Base-by-base conservation (phyloP, 2,888 invertebrate genomes). In the Apamea anceps region DNA sequence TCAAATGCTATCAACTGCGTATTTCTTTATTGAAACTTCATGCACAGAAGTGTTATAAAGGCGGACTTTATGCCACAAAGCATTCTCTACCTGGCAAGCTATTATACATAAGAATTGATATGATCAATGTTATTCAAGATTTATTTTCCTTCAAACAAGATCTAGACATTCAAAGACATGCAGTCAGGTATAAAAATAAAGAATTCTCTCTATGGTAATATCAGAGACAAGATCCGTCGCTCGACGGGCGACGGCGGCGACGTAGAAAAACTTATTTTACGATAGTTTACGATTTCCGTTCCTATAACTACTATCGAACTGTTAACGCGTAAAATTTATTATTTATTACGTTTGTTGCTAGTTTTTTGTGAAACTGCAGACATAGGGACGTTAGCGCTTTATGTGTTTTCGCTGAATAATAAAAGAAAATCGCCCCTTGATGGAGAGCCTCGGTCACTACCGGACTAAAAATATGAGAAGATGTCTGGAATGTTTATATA, bases 281-380 rank as follows among this genome's bases (percentile, higher is more conserved):
- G 95, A 96, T 96, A 95, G 95, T 96, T 96, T 96, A 96, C 96
- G 96, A 96, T 96, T 96, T 97, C 96, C 96, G 94, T 94, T 95
- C 86, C 85, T 90, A 91, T 92, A 92, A 94, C 90, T 74, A 91
- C 90, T 92, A 92, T 94, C 90, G 95, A 94, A 94, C 93, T 93
- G 93, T 93, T 95, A 91, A 90, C 89, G 94, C 92, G 93, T 92
- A 93, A 95, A 94, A 96, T 94, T 88, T 93, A 91, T 96, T 95
- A 96, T 96, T 96, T 96, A 96, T 95, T 89, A 90, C 92, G 91
- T 91, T 94, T 95, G 92, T 94, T 94, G 90, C 82, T 89, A 94
- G 90, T 94, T 95, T 75, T 32, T 79, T 92, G 88, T 85, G 89
- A 91, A 79, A 81, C 63, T 79, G 75, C 72, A 81, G 81, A 81